A percentile compares a stretch with the other conserved stretches of the same genome.
phyloP scores from a whole-genome alignment of 2,113 vertebrate species.

The Felis chaus region DNA sequence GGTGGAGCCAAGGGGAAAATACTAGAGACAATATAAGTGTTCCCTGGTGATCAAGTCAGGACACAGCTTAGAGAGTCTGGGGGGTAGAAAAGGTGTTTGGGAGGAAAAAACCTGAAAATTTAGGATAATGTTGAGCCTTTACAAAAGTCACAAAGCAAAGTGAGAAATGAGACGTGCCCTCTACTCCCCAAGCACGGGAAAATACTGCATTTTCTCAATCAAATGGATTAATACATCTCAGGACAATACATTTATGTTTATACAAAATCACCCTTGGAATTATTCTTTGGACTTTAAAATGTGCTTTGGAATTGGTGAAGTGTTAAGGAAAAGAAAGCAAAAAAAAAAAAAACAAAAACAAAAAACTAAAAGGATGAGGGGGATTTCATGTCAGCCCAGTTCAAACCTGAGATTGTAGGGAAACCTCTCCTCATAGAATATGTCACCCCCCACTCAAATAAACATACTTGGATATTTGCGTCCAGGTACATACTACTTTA shows the following conservation, averaged over 20 bases:
- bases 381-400: background rate
- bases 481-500: background rate
- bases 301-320: background rate
- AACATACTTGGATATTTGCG: background rate
- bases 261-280: background rate
- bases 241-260: background rate
- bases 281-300: background rate
- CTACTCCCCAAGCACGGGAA: background rate
- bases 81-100: background rate
- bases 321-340: background rate
- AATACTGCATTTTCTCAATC: background rate
- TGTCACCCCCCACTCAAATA: background rate
- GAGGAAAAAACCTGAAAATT: background rate
- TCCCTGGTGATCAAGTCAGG: background rate
- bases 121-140: background rate
- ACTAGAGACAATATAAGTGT: background rate
- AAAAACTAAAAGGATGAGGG: background rate
- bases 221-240: background rate
- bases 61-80: background rate
- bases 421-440: background rate
- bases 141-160: conserved; percentile 5
- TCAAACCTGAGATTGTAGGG: background rate
- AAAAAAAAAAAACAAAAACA: background rate
- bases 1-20: background rate
- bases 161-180: background rate